Percentiles rank a stretch among this genome's conserved stretches.
Evolutionary conservation across 2,888 invertebrate genomes (phyloP).

Genomic region (Polylopha cassiicola): DNA sequence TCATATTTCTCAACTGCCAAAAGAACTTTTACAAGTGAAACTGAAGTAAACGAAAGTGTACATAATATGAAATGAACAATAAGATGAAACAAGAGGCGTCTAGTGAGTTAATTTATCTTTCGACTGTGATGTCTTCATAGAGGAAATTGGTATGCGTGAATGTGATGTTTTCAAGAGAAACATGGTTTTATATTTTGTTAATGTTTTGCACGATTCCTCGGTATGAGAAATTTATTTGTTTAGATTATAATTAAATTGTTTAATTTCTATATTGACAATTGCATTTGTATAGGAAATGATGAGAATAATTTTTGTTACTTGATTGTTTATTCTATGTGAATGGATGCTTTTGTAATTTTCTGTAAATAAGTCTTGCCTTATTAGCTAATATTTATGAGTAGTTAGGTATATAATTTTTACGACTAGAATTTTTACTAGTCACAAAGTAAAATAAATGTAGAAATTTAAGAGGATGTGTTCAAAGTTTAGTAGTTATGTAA

Average conservation of each 20-base stretch:
- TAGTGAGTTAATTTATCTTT: conserved; percentile 31
- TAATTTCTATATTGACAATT: conserved; percentile 35
- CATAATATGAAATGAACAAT: conserved; percentile 27
- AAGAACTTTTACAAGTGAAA: conserved; percentile 31
- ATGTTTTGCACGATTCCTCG: conserved; percentile 51
- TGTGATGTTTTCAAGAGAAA: conserved; percentile 58
- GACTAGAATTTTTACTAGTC: conserved; percentile 74
- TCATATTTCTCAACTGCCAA: conserved; percentile 31
- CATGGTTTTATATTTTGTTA: conserved; percentile 55
- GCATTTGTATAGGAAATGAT: conserved; percentile 59
- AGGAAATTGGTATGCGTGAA: conserved; percentile 60
- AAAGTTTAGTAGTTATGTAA: conserved; percentile 18
- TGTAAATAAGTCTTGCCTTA: conserved; percentile 68
- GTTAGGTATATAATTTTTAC: conserved; percentile 46
- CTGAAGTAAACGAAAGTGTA: conserved; percentile 32
- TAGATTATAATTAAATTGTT: conserved; percentile 7
- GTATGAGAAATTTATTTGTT: conserved; percentile 43
- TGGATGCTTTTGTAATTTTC: conserved; percentile 47
- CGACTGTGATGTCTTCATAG: conserved; percentile 76
- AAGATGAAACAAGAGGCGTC: conserved; percentile 13
- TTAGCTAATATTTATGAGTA: conserved; percentile 58
- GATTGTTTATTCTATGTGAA: conserved; percentile 56
- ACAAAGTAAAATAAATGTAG: conserved; percentile 43
- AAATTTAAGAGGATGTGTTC: conserved; percentile 26
- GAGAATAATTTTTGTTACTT: conserved; percentile 34